Conservation (phyloP, 64 coral and sea anemone genomes). For the Hydrozoanthus tunicans region DNA sequence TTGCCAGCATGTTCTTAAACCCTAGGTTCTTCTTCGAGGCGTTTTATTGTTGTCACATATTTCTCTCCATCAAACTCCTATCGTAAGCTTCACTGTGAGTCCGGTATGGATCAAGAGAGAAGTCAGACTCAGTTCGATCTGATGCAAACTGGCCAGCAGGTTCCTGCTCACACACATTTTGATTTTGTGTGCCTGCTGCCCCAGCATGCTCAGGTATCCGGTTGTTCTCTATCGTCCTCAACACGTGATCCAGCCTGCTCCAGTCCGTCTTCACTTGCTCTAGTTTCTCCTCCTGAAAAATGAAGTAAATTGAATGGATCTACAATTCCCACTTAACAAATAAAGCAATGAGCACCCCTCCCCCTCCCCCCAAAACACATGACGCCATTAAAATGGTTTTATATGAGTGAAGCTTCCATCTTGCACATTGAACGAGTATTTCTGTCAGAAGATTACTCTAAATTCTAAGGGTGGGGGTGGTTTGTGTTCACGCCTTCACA, state of each 20-base stretch:
- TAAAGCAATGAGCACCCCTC: too few relatives aligned
- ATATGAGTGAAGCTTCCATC: too few relatives aligned
- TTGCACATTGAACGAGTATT: too few relatives aligned
- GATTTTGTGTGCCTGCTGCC: background rate
- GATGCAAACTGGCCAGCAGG: background rate
- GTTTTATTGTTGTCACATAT: too few relatives aligned
- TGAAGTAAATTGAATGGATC: background rate
- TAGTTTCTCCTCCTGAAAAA: constrained; percentile 24
- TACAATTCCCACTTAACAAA: background rate
- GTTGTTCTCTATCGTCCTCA: constrained; percentile 28
- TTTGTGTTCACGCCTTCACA: background rate
- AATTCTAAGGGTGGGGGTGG: too few relatives aligned
- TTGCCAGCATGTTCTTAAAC: too few relatives aligned
- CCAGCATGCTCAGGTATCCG: background rate
- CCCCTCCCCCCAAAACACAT: too few relatives aligned
- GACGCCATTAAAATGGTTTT: too few relatives aligned
- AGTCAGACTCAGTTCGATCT: background rate
- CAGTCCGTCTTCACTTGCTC: constrained; percentile 42
- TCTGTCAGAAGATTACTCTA: too few relatives aligned
- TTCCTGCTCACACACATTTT: background rate
- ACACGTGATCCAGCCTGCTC: constrained; percentile 29
- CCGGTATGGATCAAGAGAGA: background rate
- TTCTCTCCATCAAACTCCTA: too few relatives aligned
- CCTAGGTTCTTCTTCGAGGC: too few relatives aligned
- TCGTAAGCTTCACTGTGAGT: background rate